Base-by-base conservation (phyloP, 2,113 vertebrate species). In the Cromileptes altivelis region DNA sequence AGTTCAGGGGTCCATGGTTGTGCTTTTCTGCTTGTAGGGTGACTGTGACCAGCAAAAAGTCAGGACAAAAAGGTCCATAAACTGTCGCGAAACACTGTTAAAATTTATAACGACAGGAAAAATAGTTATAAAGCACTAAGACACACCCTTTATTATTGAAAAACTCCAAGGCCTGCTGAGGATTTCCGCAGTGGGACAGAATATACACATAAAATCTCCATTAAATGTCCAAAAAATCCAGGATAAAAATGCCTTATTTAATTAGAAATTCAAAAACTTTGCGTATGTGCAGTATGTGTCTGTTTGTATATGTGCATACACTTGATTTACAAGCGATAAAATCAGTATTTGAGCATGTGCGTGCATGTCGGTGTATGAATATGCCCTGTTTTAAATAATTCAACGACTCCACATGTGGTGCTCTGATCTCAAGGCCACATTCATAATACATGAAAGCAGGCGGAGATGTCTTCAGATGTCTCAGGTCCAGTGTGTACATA, bases 361-460 rank as follows among this genome's bases (percentile, higher is more conserved):
- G 19, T 68, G 45, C 8, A 50, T 73, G 69, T 75, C n/a, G 30
- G 70, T 42, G 37, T 78, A 49, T 72, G 58, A 71, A 71, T 82
- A 68, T 77, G 47, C 37, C 27, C 75, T 4, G 42, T 72, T 17
- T 27, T 93, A 9, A 93, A 94, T 93, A 84, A 93, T 93, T 93
- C 23, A 94, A 69, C 71, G 37, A 14, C 65, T 90, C 78, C 37
- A 73, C 62, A 79, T 88, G 88, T 87, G 37, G 40, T 76, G 57
- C 84, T 91, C 88, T 93, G 87, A 92, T 90, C 88, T 85, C 70
- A 79, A 85, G 74, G 72, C 78, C 63, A 73, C 82, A 91, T 95
- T 77, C 57, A 94, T 92, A 83, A 94, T 91, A 82, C 68, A 94
- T 91, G 74, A 77, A 84, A 79, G 70, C 13, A 2, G 70, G 61